Conservation (phyloP, 2,797 vertebrate genomes). For the Neosilurus hyrtlii region DNA sequence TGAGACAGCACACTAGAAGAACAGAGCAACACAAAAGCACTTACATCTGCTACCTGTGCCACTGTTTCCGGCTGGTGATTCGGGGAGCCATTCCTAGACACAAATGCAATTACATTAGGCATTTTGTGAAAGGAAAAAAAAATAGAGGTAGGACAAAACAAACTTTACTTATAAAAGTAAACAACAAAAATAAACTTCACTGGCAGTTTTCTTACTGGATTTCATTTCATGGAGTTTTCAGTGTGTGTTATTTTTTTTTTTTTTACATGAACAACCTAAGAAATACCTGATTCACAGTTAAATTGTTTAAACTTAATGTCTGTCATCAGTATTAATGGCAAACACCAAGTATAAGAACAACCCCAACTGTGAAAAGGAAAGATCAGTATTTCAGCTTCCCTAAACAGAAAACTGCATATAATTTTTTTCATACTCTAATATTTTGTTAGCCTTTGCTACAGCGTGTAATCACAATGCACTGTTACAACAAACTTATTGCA, state of each 20-base stretch:
- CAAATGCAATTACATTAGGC: not conserved
- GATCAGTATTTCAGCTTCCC: too few relatives aligned
- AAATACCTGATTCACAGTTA: too few relatives aligned
- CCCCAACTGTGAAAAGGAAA: too few relatives aligned
- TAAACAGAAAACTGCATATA: too few relatives aligned
- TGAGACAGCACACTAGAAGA: not conserved
- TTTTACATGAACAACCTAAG: not conserved
- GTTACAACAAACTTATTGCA: too few relatives aligned
- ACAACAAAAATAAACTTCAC: not conserved
- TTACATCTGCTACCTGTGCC: constrained; percentile 84
- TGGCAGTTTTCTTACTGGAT: not conserved
- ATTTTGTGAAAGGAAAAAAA: not conserved
- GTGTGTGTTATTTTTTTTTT: not conserved
- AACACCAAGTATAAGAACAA: not conserved
- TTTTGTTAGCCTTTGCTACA: too few relatives aligned
- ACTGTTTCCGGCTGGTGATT: constrained; percentile 91
- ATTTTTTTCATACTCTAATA: too few relatives aligned
- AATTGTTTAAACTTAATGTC: not conserved
- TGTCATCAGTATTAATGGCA: not conserved
- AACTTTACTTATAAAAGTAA: not conserved
- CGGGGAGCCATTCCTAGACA: constrained; percentile 87
- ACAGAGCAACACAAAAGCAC: constrained; percentile 56
- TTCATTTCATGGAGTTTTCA: not conserved
- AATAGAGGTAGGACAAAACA: not conserved
- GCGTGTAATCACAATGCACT: too few relatives aligned